Evolutionary conservation across 92 coral and sea anemone species (phyloP).

Genomic region (Metridium senile): DNA sequence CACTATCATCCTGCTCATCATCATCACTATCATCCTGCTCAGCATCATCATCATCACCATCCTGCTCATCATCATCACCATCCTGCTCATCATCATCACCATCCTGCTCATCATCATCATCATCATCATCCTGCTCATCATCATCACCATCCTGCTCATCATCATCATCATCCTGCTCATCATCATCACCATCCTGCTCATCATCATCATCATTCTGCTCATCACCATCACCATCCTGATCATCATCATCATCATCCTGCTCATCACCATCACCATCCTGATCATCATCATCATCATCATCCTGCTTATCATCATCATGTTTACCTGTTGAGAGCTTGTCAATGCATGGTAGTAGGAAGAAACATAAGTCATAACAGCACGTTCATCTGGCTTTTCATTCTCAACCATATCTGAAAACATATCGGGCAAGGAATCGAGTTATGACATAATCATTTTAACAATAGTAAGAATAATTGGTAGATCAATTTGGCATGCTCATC

Average conservation of each 20-base stretch:
- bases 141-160: not conserved
- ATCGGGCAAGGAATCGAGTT: not conserved
- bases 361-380: slow-evolving; percentile 99
- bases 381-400: slow-evolving; percentile 90
- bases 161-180: not conserved
- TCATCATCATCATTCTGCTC: not conserved
- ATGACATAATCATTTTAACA: too few species aligned
- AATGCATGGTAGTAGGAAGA: slow-evolving; percentile 98
- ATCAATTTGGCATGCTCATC: too few species aligned
- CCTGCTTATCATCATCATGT: not conserved
- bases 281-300: not conserved
- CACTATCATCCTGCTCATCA: too few species aligned
- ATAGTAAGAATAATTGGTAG: too few species aligned
- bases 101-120: not conserved
- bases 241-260: not conserved
- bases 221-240: not conserved
- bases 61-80: not conserved
- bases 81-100: not conserved
- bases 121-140: not conserved
- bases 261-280: too few species aligned
- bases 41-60: slow-evolving; percentile 35
- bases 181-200: not conserved
- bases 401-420: slow-evolving; percentile 81
- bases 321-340: slow-evolving; percentile 96
- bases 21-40: not conserved